Conservation (phyloP, 1,140 invertebrate species). For the Drosophila ficusphila region DNA sequence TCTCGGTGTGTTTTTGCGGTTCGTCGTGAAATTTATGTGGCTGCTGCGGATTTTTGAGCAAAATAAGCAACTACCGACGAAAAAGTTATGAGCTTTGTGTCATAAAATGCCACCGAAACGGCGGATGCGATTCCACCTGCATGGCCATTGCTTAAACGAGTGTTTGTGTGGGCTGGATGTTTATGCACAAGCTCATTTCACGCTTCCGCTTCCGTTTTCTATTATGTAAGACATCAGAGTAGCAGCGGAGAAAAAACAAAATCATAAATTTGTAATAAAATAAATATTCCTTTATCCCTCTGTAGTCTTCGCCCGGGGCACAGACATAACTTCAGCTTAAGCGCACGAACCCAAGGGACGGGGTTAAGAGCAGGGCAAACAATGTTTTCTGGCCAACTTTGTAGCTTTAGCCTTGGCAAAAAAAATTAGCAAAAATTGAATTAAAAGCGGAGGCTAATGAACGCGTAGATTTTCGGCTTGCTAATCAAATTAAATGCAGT, state of each 20-base stretch:
- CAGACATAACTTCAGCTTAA: conserved; percentile 68
- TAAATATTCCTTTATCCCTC: conserved; percentile 77
- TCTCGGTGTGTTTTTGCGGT: conserved; percentile 25
- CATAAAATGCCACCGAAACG: conserved; percentile 69
- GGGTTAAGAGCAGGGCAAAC: conserved; percentile 5
- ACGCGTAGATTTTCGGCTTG: conserved; percentile 53
- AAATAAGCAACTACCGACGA: conserved; percentile 66
- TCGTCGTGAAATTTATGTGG: conserved; percentile 66
- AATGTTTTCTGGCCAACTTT: conserved; percentile 47
- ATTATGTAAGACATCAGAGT: conserved; percentile 47
- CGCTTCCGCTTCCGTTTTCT: conserved; percentile 78
- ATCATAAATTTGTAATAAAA: conserved; percentile 82
- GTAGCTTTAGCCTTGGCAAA: conserved; percentile 19
- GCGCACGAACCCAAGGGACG: conserved; percentile 20
- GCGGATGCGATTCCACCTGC: conserved; percentile 59
- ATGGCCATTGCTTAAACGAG: conserved; percentile 41
- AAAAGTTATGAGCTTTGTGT: conserved; percentile 77
- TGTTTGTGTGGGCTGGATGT: conserved; percentile 51
- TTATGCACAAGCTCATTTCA: conserved; percentile 82
- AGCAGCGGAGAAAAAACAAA: conserved; percentile 65
- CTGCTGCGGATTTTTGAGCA: conserved; percentile 67
- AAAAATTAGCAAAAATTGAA: conserved; percentile 67
- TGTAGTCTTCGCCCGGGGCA: conserved; percentile 41
- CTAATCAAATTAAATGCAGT: conserved; percentile 76
- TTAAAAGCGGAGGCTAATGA: conserved; percentile 67